A percentile compares a stretch with the other conserved stretches of the same genome.
Evolutionary conservation across 2,888 invertebrate genomes (phyloP).

Genomic region (Chelonus formosanus): DNA sequence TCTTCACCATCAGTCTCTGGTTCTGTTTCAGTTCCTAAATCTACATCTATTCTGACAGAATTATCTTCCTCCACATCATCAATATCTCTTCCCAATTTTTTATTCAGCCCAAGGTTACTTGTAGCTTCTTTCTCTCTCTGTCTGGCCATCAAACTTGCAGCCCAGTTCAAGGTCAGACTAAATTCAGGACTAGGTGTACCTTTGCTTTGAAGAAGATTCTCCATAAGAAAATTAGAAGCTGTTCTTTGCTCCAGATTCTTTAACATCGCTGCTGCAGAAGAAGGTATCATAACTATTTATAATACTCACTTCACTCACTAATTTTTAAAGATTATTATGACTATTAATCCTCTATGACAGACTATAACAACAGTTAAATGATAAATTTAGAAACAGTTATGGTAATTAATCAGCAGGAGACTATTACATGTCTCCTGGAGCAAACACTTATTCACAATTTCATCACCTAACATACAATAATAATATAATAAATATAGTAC

Average conservation of each 20-base stretch:
- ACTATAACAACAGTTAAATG: too few species aligned
- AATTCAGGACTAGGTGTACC: conserved; percentile 58
- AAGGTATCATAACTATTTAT: conserved; percentile 55
- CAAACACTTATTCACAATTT: neutral
- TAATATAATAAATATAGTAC: neutral
- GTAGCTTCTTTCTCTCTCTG: conserved; percentile 57
- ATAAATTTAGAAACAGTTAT: neutral
- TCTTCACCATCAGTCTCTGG: conserved; percentile 31
- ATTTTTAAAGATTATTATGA: neutral
- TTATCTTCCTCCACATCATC: conserved; percentile 13
- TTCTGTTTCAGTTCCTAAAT: conserved; percentile 47
- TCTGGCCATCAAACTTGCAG: conserved; percentile 58
- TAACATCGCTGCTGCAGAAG: conserved; percentile 63
- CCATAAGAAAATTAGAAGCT: conserved; percentile 71
- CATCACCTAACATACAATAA: conserved; percentile 4
- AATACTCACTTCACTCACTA: conserved; percentile 31
- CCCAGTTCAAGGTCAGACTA: conserved; percentile 69
- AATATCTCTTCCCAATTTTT: conserved; percentile 16
- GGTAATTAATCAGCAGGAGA: neutral
- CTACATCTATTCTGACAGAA: conserved; percentile 49
- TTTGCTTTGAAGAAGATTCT: conserved; percentile 72
- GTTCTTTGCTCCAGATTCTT: conserved; percentile 63
- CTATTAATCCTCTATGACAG: too few species aligned
- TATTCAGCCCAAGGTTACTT: conserved; percentile 14
- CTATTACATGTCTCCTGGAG: neutral